Evolutionary conservation across 2,797 vertebrate species (phyloP).

Genomic region (Pteronotus mesoamericanus): DNA sequence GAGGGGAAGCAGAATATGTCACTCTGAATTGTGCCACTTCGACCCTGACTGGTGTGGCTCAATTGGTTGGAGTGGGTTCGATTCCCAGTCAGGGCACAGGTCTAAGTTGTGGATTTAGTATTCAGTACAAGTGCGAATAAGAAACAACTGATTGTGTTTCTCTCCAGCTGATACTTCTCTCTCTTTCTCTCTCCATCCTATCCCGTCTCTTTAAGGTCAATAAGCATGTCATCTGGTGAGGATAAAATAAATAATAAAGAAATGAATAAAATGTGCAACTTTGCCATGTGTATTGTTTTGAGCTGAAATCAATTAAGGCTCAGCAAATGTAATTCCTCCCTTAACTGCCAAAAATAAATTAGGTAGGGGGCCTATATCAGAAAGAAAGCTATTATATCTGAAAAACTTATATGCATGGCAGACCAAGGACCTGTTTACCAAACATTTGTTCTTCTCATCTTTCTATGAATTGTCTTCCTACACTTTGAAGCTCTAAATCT

Average conservation of each 20-base stretch:
- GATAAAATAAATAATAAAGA: background rate
- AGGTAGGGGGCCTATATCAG: background rate
- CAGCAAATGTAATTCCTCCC: background rate
- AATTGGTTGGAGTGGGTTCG: background rate
- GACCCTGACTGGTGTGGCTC: background rate
- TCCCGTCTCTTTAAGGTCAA: background rate
- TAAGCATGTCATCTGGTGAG: background rate
- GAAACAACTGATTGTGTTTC: too few species aligned
- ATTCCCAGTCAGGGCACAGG: background rate
- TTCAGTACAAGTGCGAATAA: background rate
- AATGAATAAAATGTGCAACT: background rate
- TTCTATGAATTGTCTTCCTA: background rate
- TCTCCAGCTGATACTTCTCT: background rate
- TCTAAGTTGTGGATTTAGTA: background rate
- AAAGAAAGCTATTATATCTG: background rate
- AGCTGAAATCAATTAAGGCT: background rate
- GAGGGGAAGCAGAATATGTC: background rate
- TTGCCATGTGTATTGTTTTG: background rate
- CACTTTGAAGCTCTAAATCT: background rate
- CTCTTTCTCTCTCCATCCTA: background rate
- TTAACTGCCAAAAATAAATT: background rate
- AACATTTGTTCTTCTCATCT: background rate
- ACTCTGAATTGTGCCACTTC: background rate
- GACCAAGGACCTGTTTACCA: background rate
- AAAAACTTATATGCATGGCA: background rate